Evolutionary conservation across 2,113 vertebrate species (phyloP).

Genomic region (Dryoscopus gambensis): DNA sequence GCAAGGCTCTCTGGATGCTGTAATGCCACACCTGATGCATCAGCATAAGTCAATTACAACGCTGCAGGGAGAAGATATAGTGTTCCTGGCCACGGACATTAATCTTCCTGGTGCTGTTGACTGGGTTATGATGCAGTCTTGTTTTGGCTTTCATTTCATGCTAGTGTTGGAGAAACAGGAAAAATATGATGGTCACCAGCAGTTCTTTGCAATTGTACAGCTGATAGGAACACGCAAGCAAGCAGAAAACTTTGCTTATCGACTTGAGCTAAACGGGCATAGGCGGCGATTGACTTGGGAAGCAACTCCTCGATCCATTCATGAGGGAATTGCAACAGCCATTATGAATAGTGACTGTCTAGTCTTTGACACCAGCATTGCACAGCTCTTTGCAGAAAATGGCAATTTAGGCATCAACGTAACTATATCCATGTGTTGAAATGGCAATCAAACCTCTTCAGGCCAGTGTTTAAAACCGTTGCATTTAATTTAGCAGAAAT

Average conservation of each 20-base stretch:
- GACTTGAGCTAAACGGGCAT: constrained; percentile 97
- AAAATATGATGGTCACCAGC: constrained; percentile 98
- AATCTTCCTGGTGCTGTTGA: constrained; percentile 97
- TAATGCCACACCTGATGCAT: constrained; percentile 99
- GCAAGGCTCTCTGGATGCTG: constrained; percentile 97
- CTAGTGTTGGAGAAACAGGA: constrained; percentile 98
- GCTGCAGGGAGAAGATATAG: constrained; percentile 98
- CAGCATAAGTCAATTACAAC: constrained; percentile 99
- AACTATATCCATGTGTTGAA: constrained; percentile 99
- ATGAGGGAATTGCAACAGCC: constrained; percentile 97
- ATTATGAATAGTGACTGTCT: constrained; percentile 99
- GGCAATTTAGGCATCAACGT: constrained; percentile 99
- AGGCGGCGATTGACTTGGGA: constrained; percentile 98
- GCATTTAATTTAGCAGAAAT: constrained; percentile 72
- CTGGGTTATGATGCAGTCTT: constrained; percentile 99
- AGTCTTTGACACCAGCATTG: constrained; percentile 98
- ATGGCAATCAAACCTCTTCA: constrained; percentile 67
- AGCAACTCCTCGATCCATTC: constrained; percentile 96
- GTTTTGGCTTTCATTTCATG: constrained; percentile 99
- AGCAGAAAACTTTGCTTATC: constrained; percentile 97
- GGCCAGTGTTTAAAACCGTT: constrained; percentile 77
- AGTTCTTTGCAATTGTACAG: constrained; percentile 98
- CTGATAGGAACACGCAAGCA: constrained; percentile 98
- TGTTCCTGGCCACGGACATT: constrained; percentile 98
- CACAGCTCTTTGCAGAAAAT: constrained; percentile 98